Evolutionary conservation across 2,113 vertebrate genomes (phyloP), one percentile per base, ranked within the genome.

Genomic region (Cariama cristata): DNA sequence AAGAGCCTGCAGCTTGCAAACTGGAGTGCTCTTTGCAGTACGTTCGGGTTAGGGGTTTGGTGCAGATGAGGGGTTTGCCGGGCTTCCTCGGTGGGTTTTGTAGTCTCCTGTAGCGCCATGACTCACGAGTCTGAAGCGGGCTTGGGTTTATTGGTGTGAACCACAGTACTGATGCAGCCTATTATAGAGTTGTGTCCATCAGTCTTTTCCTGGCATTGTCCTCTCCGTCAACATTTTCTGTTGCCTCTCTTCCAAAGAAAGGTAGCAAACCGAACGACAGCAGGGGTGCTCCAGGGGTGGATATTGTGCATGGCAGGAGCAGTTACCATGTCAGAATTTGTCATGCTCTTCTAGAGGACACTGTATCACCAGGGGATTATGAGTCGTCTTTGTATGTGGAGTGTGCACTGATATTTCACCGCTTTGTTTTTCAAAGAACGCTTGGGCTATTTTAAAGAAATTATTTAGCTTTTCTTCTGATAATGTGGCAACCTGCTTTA

Each of bases 171-270:
- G 2, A 21, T n/a, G 53, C 64, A 49, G n/a, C 66, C 47, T 59
- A 0, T 30, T 18, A 19, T 0, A 9, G 58, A 66, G 30, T 2
- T 42, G 42, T 9, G 45, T 44, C 11, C 63, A 12, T 53, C 35
- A 11, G 26, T 23, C 49, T 53, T 52, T 33, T 56, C 30, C 21
- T 49, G 49, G 53, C 9, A 2, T 40, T 26, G 14, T 30, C 30
- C 15, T 69, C 42, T 60, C 32, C 2, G 2, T 45, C 38, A 32
- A 2, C 19, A 3, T 21, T 75, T 55, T 35, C 88, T 59, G 10
- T 55, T 74, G 63, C 11, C 35, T 26, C 4, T 80, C 45, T 81
- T 24, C 47, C 58, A 14, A 52, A 64, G 47, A 38, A 45, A 60
- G 20, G 35, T 3, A 58, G 33, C 40, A 79, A n/a, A 60, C 24